Evolutionary conservation across 2,888 invertebrate genomes (phyloP).

Genomic region (Tromatobia lineatoria): DNA sequence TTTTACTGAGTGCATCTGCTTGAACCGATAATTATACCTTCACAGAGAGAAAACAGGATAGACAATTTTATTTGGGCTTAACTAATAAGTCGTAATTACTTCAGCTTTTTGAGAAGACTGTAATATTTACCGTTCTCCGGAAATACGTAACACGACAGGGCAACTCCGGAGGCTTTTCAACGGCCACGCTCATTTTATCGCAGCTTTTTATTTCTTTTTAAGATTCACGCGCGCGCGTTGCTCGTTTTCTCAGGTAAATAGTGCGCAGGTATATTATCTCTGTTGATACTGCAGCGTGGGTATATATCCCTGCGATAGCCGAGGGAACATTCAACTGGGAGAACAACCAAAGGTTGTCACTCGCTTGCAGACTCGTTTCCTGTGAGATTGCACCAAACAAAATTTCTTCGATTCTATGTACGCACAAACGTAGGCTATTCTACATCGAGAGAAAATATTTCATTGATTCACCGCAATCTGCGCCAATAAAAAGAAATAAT

Average conservation of each 20-base stretch:
- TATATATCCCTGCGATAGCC: slow-evolving; percentile 23
- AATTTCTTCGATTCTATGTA: slow-evolving; percentile 33
- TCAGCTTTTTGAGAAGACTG: slow-evolving; percentile 18
- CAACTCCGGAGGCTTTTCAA: slow-evolving; percentile 23
- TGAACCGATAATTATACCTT: too few relatives aligned
- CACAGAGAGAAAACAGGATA: too few relatives aligned
- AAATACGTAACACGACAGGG: slow-evolving; percentile 35
- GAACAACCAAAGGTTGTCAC: slow-evolving; percentile 11
- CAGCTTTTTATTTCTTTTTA: slow-evolving; percentile 18
- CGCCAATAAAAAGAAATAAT: too few relatives aligned
- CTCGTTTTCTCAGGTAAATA: slow-evolving; percentile 54
- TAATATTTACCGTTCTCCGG: slow-evolving; percentile 47
- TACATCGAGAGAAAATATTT: too few relatives aligned
- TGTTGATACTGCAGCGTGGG: slow-evolving; percentile 57
- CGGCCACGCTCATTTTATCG: slow-evolving; percentile 45
- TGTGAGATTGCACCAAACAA: slow-evolving; percentile 9
- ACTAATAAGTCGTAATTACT: slow-evolving; percentile 52
- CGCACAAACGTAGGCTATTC: not conserved
- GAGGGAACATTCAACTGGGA: slow-evolving; percentile 19
- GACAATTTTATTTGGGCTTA: not conserved
- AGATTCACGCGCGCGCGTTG: not conserved
- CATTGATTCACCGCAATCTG: too few relatives aligned
- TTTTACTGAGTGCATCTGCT: too few relatives aligned
- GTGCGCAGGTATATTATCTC: slow-evolving; percentile 45
- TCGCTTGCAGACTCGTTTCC: slow-evolving; percentile 21